These are phyloP conservation scores for Opisthograptis luteolata DNA, from an alignment of 2,888 invertebrate species.

Conservation along the genomic window DNA sequence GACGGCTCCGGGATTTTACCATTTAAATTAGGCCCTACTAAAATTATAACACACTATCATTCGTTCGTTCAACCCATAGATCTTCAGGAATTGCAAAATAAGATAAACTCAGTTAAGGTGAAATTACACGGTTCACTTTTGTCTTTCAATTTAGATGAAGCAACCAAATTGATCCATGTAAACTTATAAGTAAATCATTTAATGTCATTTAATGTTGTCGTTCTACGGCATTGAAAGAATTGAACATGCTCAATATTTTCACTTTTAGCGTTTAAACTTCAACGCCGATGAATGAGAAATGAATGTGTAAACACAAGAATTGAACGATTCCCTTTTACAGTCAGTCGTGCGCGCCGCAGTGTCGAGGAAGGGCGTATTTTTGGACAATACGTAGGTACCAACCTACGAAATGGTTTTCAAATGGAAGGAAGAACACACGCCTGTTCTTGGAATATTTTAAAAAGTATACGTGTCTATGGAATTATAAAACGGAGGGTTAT, in stretches of 20 bases:
- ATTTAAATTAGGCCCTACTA: too few relatives aligned
- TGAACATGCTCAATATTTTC: constrained; percentile 22
- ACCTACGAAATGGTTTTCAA: constrained; percentile 18
- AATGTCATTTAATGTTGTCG: constrained; percentile 14
- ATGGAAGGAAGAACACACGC: constrained; percentile 16
- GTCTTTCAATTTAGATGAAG: constrained; percentile 22
- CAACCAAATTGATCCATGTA: constrained; percentile 21
- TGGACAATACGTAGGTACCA: constrained; percentile 4
- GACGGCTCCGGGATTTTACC: too few relatives aligned
- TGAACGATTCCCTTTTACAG: constrained; percentile 19
- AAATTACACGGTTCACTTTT: constrained; percentile 12
- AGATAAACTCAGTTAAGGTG: too few relatives aligned
- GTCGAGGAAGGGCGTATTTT: constrained; percentile 12
- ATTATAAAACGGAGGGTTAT: constrained; percentile 14
- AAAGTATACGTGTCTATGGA: constrained; percentile 15
- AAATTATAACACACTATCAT: too few relatives aligned
- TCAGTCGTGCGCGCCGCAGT: constrained; percentile 16
- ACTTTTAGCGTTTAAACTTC: constrained; percentile 18
- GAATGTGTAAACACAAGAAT: constrained; percentile 20
- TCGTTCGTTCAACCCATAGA: too few relatives aligned
- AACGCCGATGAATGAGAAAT: constrained; percentile 18
- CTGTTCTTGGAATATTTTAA: constrained; percentile 16
- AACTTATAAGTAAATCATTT: constrained; percentile 15
- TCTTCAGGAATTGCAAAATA: too few relatives aligned
- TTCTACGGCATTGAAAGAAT: constrained; percentile 8